phyloP scores from a whole-genome alignment of 1,140 invertebrate genomes.

The Drosophila busckii region DNA sequence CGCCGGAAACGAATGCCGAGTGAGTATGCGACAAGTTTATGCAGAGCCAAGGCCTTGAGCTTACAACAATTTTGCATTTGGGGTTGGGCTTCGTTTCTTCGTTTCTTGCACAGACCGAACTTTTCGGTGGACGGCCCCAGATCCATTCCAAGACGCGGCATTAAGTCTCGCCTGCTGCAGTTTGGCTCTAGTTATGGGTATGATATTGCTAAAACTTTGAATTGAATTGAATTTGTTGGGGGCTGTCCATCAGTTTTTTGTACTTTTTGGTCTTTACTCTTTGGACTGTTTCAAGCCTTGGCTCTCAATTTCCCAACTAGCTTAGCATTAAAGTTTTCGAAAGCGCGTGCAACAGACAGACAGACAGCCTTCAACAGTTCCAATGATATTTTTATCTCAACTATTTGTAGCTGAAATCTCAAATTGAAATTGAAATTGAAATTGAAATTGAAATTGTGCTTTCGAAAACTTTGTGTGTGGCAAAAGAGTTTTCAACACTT shows the following conservation, averaged over 20 bases:
- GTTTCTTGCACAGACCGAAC: conserved; percentile 76
- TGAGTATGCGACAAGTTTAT: conserved; percentile 83
- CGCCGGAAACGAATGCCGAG: conserved; percentile 96
- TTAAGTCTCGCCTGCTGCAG: conserved; percentile 92
- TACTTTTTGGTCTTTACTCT: conserved; percentile 17
- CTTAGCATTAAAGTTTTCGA: conserved; percentile 83
- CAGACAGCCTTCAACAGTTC: conserved; percentile 80
- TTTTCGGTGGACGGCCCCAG: conserved; percentile 87
- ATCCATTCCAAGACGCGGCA: conserved; percentile 90
- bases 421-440: background rate
- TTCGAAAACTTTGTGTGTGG: conserved; percentile 83
- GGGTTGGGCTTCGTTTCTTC: conserved; percentile 14
- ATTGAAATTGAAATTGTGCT: conserved; percentile 27
- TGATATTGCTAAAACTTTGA: conserved; percentile 60
- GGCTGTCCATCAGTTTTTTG: conserved; percentile 82
- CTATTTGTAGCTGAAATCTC: conserved; percentile 5
- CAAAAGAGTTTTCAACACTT: background rate
- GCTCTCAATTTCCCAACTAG: background rate
- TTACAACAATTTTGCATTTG: background rate
- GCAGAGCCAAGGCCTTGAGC: background rate
- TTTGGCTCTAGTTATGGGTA: conserved; percentile 93
- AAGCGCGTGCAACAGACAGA: no score
- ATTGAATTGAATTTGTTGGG: conserved; percentile 79
- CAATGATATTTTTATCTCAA: conserved; percentile 53
- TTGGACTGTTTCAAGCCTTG: conserved; percentile 9